phyloP scores from a whole-genome alignment of 2,797 vertebrate species.

The Rachycentron canadum region DNA sequence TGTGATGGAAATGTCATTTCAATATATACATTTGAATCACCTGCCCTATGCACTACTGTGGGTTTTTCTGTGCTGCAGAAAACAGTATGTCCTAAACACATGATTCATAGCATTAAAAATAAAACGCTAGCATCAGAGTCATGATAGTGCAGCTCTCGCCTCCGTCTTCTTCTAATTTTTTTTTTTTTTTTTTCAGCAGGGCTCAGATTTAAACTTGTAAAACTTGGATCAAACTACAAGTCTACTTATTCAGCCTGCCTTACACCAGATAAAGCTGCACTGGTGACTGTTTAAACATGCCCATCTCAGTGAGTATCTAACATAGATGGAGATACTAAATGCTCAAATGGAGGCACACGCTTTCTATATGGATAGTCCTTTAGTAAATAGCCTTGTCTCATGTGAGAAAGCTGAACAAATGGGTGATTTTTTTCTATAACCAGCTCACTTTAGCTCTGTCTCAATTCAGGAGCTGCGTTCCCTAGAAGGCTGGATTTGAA shows the following conservation, averaged over 20 bases:
- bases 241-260: neutral
- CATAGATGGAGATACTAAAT: neutral
- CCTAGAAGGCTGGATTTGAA: neutral
- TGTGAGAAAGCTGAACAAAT: neutral
- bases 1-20: neutral
- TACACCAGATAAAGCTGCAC: neutral
- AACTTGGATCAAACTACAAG: conserved; percentile 2
- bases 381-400: neutral
- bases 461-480: neutral
- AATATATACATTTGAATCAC: neutral
- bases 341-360: neutral
- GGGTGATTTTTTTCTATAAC: neutral
- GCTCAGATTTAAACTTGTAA: conserved; percentile 17
- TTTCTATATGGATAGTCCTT: neutral
- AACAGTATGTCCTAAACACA: conserved; percentile 20
- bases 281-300: conserved; percentile 3
- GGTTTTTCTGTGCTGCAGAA: conserved; percentile 7
- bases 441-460: neutral
- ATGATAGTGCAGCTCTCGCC: conserved; percentile 32
- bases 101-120: conserved; percentile 59
- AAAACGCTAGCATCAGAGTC: conserved; percentile 45
- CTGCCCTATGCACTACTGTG: conserved; percentile 26
- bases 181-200: conserved; percentile 15
- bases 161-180: conserved; percentile 36
- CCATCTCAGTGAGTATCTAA: neutral